Conservation (phyloP, 2,888 invertebrate genomes). For the Xiphydria camelus region DNA sequence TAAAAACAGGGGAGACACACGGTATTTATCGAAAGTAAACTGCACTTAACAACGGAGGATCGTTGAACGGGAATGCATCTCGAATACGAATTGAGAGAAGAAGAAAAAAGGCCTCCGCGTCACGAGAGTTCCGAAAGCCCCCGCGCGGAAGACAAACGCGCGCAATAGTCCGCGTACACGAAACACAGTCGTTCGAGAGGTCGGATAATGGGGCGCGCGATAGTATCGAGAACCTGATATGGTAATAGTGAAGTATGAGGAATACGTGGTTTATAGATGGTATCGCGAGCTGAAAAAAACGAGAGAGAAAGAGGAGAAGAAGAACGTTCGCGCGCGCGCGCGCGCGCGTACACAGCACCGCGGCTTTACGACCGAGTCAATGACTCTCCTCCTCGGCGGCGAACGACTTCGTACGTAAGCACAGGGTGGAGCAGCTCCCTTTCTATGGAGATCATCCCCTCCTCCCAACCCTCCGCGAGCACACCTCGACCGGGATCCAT, state of each 20-base stretch:
- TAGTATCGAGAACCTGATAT: constrained; percentile 40
- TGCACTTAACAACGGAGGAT: too few relatives aligned
- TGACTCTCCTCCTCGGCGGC: constrained; percentile 39
- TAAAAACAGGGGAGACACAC: too few relatives aligned
- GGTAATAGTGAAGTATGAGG: constrained; percentile 43
- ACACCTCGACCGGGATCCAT: too few relatives aligned
- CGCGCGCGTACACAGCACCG: too few relatives aligned
- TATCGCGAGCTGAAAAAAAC: constrained; percentile 25
- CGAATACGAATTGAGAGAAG: too few relatives aligned
- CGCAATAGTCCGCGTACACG: constrained; percentile 15
- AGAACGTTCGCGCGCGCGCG: constrained; percentile 21
- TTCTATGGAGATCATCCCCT: constrained; percentile 40
- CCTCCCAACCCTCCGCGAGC: too few relatives aligned
- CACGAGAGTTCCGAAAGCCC: constrained; percentile 10
- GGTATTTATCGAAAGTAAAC: too few relatives aligned
- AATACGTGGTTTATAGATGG: constrained; percentile 36
- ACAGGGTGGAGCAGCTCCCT: constrained; percentile 39
- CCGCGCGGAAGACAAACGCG: constrained; percentile 10
- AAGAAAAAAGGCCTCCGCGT: too few relatives aligned
- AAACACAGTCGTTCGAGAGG: constrained; percentile 32
- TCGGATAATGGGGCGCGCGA: constrained; percentile 15
- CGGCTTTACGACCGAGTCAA: constrained; percentile 41
- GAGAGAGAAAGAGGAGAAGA: constrained; percentile 18
- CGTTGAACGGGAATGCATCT: too few relatives aligned
- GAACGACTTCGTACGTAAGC: too few relatives aligned